These are phyloP conservation scores for Protodeltote pygarga DNA, from an alignment of 2,888 invertebrate genomes.

Conservation along the genomic window DNA sequence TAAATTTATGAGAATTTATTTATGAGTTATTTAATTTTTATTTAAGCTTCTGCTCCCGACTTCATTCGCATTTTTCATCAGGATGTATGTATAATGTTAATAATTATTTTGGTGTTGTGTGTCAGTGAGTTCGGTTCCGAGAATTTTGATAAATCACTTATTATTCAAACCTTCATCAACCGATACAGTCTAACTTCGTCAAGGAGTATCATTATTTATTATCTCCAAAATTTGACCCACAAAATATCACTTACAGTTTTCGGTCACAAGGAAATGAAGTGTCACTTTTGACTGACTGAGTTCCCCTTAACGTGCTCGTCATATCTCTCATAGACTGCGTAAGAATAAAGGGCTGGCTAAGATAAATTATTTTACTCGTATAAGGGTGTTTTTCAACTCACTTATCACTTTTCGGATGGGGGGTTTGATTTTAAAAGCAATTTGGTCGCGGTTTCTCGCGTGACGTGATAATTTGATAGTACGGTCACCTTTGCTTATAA, in stretches of 20 bases:
- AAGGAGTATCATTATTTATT: not conserved
- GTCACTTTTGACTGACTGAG: conserved; percentile 35
- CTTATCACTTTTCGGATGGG: conserved; percentile 47
- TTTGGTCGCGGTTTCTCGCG: conserved; percentile 5
- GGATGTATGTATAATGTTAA: too few species aligned
- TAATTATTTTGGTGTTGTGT: too few species aligned
- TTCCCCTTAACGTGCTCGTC: conserved; percentile 25
- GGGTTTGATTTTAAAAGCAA: conserved; percentile 18
- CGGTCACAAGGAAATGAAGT: conserved; percentile 38
- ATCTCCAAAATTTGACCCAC: not conserved
- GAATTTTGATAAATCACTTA: too few species aligned
- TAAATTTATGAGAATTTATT: not conserved
- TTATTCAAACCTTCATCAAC: too few species aligned
- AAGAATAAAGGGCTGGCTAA: conserved; percentile 39
- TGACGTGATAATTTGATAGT: too few species aligned
- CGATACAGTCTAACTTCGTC: too few species aligned
- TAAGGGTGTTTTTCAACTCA: conserved; percentile 49
- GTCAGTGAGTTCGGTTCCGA: too few species aligned
- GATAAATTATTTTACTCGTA: conserved; percentile 53
- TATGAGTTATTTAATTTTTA: not conserved
- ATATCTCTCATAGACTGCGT: conserved; percentile 29
- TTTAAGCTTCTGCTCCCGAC: not conserved
- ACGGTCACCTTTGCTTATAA: too few species aligned
- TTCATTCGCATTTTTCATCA: too few species aligned
- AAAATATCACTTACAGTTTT: conserved; percentile 12